Evolutionary conservation across 2,113 vertebrate genomes (phyloP), one percentile per base, ranked within the genome.

Genomic region (Trogon melanurus): DNA sequence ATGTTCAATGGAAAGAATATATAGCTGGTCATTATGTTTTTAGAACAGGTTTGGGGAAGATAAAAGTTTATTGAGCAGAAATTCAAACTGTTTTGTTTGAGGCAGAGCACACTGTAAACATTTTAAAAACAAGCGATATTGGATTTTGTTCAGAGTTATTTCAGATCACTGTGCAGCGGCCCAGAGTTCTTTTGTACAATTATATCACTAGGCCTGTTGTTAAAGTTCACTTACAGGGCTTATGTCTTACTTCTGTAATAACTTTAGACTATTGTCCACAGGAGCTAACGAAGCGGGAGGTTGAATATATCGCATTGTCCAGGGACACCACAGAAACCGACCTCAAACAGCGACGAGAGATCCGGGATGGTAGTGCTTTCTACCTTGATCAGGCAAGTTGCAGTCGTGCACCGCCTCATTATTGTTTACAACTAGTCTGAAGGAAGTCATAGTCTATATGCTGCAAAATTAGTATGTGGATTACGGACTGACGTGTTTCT

Each of bases 291-390:
- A 99, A 98, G 83, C 96, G 98, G 26, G 99, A 99, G 84, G 99
- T 99, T 4, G 99, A 99, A 86, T 99, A 99, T 73, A 98, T 99
- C 0, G 98, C 99, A 4, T 91, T 99, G 7, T 99, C 99, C 2
- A 98, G 99, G 70, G 99, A 99, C 93, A 99, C 99, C 50, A 99
- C 99, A 4, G 99, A 99, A 96, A 99, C 98, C 0, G 99, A 99
- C 94, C 98, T 99, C 70, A 99, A 99, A 76, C 99, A 99, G 95
- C 98, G 99, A 45, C 97, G 99, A 70, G 99, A 99, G 98, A 99
- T 99, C 89, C 97, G 98, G 27, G 97, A 97, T 9, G 99, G 99
- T 65, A 99, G 99, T 0, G 99, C 99, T 22, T 99, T 99, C 96
- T 99, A 99, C 87, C 98, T 99, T 23, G 99, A 99, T 96, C 99